Evolutionary conservation across 2,797 vertebrate species (phyloP).

Genomic region (Urosaurus nigricauda): DNA sequence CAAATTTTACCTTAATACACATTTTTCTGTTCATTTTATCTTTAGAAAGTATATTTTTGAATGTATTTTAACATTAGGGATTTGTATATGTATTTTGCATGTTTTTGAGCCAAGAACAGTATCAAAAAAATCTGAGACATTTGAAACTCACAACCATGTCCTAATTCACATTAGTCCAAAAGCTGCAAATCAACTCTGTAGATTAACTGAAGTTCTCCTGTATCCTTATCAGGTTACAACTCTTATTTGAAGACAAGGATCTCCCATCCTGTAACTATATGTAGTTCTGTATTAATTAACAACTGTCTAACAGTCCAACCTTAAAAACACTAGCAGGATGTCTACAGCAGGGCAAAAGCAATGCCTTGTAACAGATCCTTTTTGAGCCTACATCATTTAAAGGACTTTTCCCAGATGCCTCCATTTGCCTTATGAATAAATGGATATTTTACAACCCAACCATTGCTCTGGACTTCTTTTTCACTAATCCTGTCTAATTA

Average conservation of each 20-base stretch:
- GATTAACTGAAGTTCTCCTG: not conserved
- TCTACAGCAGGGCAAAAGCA: not conserved
- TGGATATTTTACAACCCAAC: not conserved
- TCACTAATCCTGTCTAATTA: not conserved
- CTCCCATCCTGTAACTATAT: not conserved
- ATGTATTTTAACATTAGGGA: not conserved
- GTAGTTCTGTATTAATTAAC: not conserved
- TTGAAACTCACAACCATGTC: not conserved
- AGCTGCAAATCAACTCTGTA: not conserved
- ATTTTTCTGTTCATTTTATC: not conserved
- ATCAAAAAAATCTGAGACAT: not conserved
- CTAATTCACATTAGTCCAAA: not conserved
- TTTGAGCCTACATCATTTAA: not conserved
- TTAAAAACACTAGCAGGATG: not conserved
- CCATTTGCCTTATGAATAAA: slow-evolving; percentile 1
- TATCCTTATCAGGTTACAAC: not conserved
- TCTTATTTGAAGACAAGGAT: not conserved
- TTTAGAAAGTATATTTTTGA: not conserved
- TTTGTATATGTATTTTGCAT: not conserved
- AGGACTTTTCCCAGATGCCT: not conserved
- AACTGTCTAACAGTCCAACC: not conserved
- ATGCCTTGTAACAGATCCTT: not conserved
- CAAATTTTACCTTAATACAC: not conserved
- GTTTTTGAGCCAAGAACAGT: not conserved
- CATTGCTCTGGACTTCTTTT: not conserved